These are phyloP conservation scores for Coturnix japonica DNA, from an alignment of 2,113 vertebrate genomes.

Conservation along the genomic window DNA sequence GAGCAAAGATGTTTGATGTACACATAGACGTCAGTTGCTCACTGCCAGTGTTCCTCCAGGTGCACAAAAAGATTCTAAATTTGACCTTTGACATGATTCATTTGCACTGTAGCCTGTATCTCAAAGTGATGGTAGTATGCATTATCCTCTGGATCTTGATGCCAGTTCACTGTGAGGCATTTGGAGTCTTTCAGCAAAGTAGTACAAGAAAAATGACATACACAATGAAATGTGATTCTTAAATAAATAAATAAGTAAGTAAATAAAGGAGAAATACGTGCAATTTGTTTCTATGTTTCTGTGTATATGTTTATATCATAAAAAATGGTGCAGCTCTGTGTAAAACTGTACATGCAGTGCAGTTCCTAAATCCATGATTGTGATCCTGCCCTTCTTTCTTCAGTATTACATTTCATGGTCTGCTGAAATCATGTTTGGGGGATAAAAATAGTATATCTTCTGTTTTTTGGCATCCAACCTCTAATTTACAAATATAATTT, in stretches of 20 bases:
- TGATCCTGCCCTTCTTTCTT: conserved; percentile 24
- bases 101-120: background rate
- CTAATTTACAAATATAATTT: conserved; percentile 77
- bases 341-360: background rate
- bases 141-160: background rate
- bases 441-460: conserved; percentile 71
- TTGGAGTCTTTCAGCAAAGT: background rate
- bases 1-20: background rate
- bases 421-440: conserved; percentile 65
- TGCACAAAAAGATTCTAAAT: background rate
- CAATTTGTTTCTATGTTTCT: background rate
- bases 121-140: background rate
- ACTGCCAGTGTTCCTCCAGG: background rate
- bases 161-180: background rate
- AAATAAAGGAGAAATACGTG: background rate
- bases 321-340: background rate
- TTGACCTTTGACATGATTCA: background rate
- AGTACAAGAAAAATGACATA: background rate
- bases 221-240: background rate
- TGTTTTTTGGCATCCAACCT: conserved; percentile 73
- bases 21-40: background rate
- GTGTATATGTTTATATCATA: background rate
- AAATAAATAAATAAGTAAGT: background rate
- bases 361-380: background rate
- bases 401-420: conserved; percentile 44